Evolutionary conservation across 1,140 invertebrate genomes (phyloP), one percentile per base, ranked within the genome.

Genomic region (Zaprionus vittiger): DNA sequence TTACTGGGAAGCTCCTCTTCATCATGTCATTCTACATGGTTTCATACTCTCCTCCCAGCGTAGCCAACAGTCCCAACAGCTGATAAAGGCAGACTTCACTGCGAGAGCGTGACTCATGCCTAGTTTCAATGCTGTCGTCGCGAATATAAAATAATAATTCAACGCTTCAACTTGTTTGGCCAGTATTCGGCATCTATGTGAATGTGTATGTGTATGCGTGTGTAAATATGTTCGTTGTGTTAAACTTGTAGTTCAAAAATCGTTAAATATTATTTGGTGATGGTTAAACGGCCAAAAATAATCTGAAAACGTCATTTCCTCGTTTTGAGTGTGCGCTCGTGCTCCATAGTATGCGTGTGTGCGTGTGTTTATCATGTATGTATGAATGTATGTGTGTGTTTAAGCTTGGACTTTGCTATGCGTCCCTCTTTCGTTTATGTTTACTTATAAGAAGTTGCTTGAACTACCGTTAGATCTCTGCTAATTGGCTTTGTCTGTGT

Each of bases 251-350:
- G 77, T 79, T 72, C 47, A 70, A 70, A 75, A 79, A 83, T 80
- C 80, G 73, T 87, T 70, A 80, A 81, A 84, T 73, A 89, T 80
- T 77, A 83, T 89, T 89, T 73, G 77, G 56, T 38, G 26, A 44
- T 73, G 61, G 69, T 63, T 73, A 67, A 77, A 57, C 57, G 52
- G 38, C 84, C 78, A 78, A 89, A 87, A 89, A 87, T 87, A 87
- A 81, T 81, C 63, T 81, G 62, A 71, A 89, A 87, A 89, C 83
- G 83, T 89, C 83, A 87, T 87, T 89, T 87, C 78, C 84, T 89
- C 24, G 38, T 73, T 77, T 61, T 14, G 44, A 81, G 69, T 76
- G 31, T 75, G 67, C 57, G 57, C 17, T 15, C 54, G 26, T n/a
- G 26, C 44, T 41, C 12, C 64, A 14, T 22, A 37, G 15, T 28